These are phyloP conservation scores for Sphaerodactylus townsendi DNA, from an alignment of 2,113 vertebrate species.

Conservation along the genomic window DNA sequence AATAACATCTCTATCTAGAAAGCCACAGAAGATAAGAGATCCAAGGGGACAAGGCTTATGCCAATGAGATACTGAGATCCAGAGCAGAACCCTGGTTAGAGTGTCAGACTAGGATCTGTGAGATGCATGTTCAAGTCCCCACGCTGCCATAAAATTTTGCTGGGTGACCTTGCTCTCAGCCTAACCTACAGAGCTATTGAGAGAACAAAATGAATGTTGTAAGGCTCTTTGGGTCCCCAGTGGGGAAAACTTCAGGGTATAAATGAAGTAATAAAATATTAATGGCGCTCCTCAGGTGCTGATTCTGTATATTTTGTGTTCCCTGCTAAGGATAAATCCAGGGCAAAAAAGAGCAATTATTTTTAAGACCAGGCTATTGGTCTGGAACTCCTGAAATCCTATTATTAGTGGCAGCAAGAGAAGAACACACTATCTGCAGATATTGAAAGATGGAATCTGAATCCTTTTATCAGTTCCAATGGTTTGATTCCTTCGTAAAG, in stretches of 20 bases:
- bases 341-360: not conserved
- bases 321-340: not conserved
- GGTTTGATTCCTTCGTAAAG: not conserved
- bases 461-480: slow-evolving; percentile 1
- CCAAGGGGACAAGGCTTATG: not conserved
- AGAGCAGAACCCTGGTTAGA: too few species aligned
- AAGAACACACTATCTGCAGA: not conserved
- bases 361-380: not conserved
- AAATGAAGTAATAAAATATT: too few species aligned
- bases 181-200: too few species aligned
- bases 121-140: too few species aligned
- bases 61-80: not conserved
- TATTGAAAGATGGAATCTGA: not conserved
- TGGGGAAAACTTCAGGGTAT: too few species aligned
- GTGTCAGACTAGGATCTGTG: too few species aligned
- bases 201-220: too few species aligned
- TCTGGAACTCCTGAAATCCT: not conserved
- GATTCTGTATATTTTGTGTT: not conserved
- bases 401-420: not conserved
- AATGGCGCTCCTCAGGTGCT: not conserved
- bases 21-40: not conserved
- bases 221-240: too few species aligned
- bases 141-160: too few species aligned
- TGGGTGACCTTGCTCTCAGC: too few species aligned
- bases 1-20: not conserved